Evolutionary conservation across 2,888 invertebrate species (phyloP), one percentile per base, ranked within the genome.

Genomic region (Pterostichus madidus): DNA sequence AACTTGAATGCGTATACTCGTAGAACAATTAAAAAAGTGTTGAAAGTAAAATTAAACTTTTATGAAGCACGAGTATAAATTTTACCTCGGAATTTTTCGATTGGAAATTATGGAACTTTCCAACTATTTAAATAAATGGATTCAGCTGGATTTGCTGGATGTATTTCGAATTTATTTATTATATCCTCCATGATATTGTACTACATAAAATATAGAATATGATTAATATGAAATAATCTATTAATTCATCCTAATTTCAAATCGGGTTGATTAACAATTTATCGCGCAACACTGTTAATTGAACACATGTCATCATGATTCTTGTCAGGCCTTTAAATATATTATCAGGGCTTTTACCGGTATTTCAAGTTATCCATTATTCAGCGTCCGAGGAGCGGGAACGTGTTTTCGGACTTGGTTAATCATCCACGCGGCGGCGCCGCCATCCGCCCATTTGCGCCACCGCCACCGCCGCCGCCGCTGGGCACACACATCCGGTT

Each of bases 331-430:
- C 44, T 71, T 71, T 80, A 71, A 80, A 80, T 80, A 71, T 71
- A 80, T 80, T 80, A 80, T 68, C 80, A 80, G 53, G 53, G 71
- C 80, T 81, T 73, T 79, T 79, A 79, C 79, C 61, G 79, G 75
- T 52, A 75, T 68, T 49, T 64, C 71, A 71, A 68, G 53, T 80
- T 52, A 71, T 80, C 68, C 53, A 80, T 80, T 80, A 80, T 80
- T 80, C 71, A 80, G 71, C 49, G 68, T 52, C 53, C 11, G 71
- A 44, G 80, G 17, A 80, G 80, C 71, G 71, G 52, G 35, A 52
- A 49, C 49, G 39, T 80, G 80, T 71, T 80, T 80, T 71, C 59
- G 52, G 71, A 80, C 71, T 80, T 53, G 80, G 53, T 80, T 80
- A 80, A 80, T 80, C 80, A 80, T 80, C 68, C 52, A 17, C 15